Base-by-base conservation (phyloP, 2,888 invertebrate species). In the Cylindroiulus punctatus region DNA sequence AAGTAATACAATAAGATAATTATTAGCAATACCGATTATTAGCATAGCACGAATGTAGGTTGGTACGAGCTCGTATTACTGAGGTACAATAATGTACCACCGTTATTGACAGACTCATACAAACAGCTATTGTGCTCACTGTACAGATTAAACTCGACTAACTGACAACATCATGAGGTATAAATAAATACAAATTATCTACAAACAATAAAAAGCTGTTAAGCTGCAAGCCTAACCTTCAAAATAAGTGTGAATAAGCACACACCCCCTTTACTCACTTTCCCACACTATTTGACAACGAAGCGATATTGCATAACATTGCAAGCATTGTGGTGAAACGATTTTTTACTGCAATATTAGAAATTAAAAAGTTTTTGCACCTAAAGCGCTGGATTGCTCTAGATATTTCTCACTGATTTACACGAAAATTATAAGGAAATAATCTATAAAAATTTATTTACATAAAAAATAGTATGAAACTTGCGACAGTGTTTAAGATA, bases 201-300 rank as follows among this genome's bases (percentile, higher is more conserved):
- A 76, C 30, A 76, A 76, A 76, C 76, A 76, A 76, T 76, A 76
- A 76, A 76, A 76, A 76, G 12, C 30, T 26, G 26, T 76, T 76
- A 30, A 26, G 17, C 76, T 8, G 17, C 30, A 76, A 76, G 76
- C 30, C 30, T 76, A 76, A 76, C 76, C 76, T 76, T 30, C 76
- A 76, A 76, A 76, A 76, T 76, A 10, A 30, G 76, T 30, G 76
- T 26, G 76, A 14, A 30, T 10, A 65, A 76, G 26, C 76, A 14
- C 76, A 76, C 76, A 76, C 76, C 76, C 76, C 76, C 76, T 76
- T 65, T 76, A 76, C 14, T 76, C 76, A 76, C 76, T 30, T 76
- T 76, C 76, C 76, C 76, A 76, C 76, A 30, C 26, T 76, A 76
- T 76, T 14, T 76, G 76, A 76, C 30, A 76, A 17, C 30, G 76